These are phyloP conservation scores for Proterorhinus semilunaris DNA, from an alignment of 2,113 vertebrate genomes.

Conservation along the genomic window DNA sequence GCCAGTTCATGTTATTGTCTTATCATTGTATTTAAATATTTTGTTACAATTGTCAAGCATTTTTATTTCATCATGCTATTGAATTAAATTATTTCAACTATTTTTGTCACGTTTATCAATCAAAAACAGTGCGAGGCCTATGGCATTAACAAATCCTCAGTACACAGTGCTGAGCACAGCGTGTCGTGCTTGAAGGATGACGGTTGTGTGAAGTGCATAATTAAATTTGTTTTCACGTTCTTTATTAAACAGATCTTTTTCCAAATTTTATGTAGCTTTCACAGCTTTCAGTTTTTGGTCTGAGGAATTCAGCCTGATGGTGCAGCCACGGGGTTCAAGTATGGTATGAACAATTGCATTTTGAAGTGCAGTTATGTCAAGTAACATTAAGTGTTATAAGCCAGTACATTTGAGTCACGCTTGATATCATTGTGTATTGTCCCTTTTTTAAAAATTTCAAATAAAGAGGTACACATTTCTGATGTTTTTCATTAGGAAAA, in stretches of 20 bases:
- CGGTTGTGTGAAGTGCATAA: conserved; percentile 52
- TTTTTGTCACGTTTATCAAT: not conserved
- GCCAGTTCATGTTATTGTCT: conserved; percentile 13
- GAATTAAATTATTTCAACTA: conserved; percentile 48
- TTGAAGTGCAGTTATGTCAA: too few relatives aligned
- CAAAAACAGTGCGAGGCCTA: conserved; percentile 14
- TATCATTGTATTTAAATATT: conserved; percentile 51
- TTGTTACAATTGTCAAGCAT: conserved; percentile 50
- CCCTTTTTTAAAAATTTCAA: too few relatives aligned
- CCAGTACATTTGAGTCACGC: too few relatives aligned
- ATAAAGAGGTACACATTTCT: too few relatives aligned
- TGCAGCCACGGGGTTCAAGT: conserved; percentile 17
- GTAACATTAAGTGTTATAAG: too few relatives aligned
- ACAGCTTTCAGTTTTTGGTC: conserved; percentile 17
- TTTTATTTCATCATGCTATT: conserved; percentile 33
- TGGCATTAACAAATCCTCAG: conserved; percentile 21
- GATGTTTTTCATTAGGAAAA: too few relatives aligned
- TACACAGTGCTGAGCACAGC: conserved; percentile 22
- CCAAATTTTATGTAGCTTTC: too few relatives aligned
- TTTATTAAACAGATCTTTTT: too few relatives aligned
- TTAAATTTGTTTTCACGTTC: conserved; percentile 21
- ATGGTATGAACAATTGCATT: not conserved
- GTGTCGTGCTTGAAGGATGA: conserved; percentile 31
- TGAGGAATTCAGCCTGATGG: conserved; percentile 37
- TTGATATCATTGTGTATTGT: too few relatives aligned